Base-by-base conservation (phyloP, 2,888 invertebrate species). In the Erebia ligea region DNA sequence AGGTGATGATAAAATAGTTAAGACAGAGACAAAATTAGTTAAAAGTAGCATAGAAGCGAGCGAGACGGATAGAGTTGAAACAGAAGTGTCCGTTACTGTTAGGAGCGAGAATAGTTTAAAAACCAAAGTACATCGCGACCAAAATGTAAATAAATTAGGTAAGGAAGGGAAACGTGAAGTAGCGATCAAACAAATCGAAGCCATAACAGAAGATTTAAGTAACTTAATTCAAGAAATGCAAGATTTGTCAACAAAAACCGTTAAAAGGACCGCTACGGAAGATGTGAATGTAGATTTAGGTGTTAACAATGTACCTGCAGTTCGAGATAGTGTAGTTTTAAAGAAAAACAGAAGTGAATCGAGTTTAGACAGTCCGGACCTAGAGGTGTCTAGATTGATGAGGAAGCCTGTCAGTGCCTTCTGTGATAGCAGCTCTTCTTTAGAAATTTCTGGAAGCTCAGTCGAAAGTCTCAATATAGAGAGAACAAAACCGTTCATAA, bases 311-410 rank as follows among this genome's bases (percentile, higher is more conserved):
- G 89, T 89, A 89, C 91, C 90, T 87, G 88, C 76, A 80, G 84
- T 78, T 79, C 82, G 84, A 73, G 90, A 91, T 79, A 88, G 80
- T 75, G 82, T 92, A 83, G 86, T 90, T 73, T 86, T 93, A 83
- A 93, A 93, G 86, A 94, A 94, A 73, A 92, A 93, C 80, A 92
- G 91, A 76, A 93, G 92, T 71, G 94, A 94, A 78, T 93, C 93
- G 15, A 93, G 92, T 77, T 79, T 93, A n/a, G 94, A 94, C 68
- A 94, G 94, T 77, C 93, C 94, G 0, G 94, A 94, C 77, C 77
- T 93, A 73, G 94, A 94, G 81, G 94, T 94, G 1, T 94, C 93
- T 54, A 86, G 92, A 74, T 80, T 93, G 5, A 94, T 94, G 91
- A 87, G 90, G 75, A 91, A 89, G 69, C 80, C 82, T 6, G 85